These are phyloP conservation scores for Taurulus bubalis DNA, from an alignment of 2,113 vertebrate genomes.

Conservation along the genomic window DNA sequence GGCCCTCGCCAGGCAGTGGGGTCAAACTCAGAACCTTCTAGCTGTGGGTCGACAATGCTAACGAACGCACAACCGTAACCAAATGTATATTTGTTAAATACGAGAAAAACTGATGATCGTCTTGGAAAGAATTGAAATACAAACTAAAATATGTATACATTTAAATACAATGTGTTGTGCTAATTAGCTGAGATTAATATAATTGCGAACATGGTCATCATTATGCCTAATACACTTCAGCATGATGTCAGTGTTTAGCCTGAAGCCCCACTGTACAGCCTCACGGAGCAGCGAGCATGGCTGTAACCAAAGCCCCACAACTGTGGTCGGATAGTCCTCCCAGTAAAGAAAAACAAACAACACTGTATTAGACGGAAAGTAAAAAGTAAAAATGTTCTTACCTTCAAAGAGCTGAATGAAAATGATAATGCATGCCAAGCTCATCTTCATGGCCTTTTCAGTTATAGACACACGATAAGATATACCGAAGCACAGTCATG, in stretches of 20 bases:
- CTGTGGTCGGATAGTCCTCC: not conserved
- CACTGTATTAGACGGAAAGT: not conserved
- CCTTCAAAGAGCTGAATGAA: constrained; percentile 62
- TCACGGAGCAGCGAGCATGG: not conserved
- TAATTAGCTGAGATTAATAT: not conserved
- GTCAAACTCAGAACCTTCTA: not conserved
- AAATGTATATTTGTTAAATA: not conserved
- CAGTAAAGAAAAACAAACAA: not conserved
- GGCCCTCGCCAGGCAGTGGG: not conserved
- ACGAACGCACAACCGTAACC: not conserved
- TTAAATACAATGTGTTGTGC: not conserved
- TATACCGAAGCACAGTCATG: not conserved
- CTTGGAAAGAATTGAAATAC: not conserved
- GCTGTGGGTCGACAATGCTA: not conserved
- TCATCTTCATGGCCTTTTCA: constrained; percentile 48
- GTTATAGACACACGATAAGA: not conserved
- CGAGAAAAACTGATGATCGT: not conserved
- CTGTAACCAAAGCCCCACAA: not conserved
- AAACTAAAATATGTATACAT: not conserved
- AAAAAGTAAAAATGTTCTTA: constrained; percentile 32
- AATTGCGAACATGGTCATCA: not conserved
- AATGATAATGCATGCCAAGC: constrained; percentile 21
- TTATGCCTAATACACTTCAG: not conserved
- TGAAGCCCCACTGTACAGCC: not conserved
- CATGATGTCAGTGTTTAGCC: not conserved